Evolutionary conservation across 2,888 invertebrate genomes (phyloP).

Genomic region (Mystacides longicornis): DNA sequence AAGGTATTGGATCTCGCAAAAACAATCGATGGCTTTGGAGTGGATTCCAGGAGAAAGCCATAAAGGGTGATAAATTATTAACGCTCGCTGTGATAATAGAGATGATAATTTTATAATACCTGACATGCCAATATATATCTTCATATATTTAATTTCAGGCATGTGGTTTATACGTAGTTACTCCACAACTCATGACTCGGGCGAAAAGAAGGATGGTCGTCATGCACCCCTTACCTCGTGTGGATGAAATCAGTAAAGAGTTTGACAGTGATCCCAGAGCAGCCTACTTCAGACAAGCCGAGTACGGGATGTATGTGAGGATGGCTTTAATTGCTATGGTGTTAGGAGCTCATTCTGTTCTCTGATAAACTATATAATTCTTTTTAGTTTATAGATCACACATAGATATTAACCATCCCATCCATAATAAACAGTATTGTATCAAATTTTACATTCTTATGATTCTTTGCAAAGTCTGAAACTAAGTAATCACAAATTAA

Average conservation of each 20-base stretch:
- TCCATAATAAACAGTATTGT: not conserved
- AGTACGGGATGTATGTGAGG: conserved; percentile 95
- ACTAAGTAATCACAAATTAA: too few species aligned
- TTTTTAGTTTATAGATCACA: too few species aligned
- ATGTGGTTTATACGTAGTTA: conserved; percentile 83
- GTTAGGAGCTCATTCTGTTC: conserved; percentile 48
- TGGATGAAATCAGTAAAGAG: conserved; percentile 89
- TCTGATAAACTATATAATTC: too few species aligned
- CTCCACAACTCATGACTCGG: conserved; percentile 90
- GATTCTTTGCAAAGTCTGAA: too few species aligned
- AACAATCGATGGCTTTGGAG: too few species aligned
- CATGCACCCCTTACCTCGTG: conserved; percentile 93
- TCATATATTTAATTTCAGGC: conserved; percentile 52
- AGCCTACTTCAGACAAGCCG: conserved; percentile 97
- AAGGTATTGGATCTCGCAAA: too few species aligned
- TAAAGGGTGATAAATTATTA: too few species aligned
- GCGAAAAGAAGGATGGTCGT: conserved; percentile 93
- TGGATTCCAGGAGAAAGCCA: too few species aligned
- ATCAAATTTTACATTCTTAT: not conserved
- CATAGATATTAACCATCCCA: too few species aligned
- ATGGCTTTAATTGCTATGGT: conserved; percentile 96
- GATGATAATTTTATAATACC: too few species aligned
- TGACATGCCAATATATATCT: too few species aligned
- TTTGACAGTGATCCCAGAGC: conserved; percentile 96
- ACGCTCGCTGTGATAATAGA: too few species aligned